A percentile compares a stretch with the other conserved stretches of the same genome.
These are phyloP conservation scores for Abrostola triplasia DNA, from an alignment of 2,888 invertebrate species.

Conservation along the genomic window DNA sequence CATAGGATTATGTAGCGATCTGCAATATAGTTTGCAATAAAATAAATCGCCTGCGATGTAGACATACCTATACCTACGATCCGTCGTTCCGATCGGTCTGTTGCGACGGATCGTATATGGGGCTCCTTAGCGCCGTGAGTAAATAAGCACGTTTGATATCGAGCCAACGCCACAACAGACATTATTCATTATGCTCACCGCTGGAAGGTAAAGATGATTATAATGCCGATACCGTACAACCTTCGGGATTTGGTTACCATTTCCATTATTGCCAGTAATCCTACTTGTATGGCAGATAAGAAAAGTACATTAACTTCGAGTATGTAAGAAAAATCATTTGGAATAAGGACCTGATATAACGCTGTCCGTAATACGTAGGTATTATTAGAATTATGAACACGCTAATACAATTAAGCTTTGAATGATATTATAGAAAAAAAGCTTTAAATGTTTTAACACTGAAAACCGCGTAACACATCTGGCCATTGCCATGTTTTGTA, in stretches of 20 bases:
- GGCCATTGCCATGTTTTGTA: no score
- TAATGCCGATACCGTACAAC: not conserved
- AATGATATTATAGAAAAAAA: no score
- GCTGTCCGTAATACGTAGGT: no score
- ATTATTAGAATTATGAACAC: no score
- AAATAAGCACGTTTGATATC: slow-evolving; percentile 8
- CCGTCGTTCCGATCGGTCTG: no score
- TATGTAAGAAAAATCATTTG: not conserved
- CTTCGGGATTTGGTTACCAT: slow-evolving; percentile 3
- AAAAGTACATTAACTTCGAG: not conserved
- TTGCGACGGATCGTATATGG: not conserved
- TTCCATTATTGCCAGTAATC: slow-evolving; percentile 4
- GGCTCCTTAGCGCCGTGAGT: not conserved
- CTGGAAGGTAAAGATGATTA: not conserved
- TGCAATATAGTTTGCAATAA: no score
- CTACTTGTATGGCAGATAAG: not conserved
- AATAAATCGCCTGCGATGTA: no score
- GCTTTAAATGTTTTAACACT: no score
- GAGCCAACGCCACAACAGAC: not conserved
- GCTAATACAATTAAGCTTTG: not conserved
- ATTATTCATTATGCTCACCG: slow-evolving; percentile 1
- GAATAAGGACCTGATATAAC: no score
- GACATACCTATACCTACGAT: no score
- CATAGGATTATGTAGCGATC: no score
- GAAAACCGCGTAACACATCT: no score